Evolutionary conservation across 1,140 invertebrate genomes (phyloP), one percentile per base, ranked within the genome.

Genomic region (Drepana arcuata): DNA sequence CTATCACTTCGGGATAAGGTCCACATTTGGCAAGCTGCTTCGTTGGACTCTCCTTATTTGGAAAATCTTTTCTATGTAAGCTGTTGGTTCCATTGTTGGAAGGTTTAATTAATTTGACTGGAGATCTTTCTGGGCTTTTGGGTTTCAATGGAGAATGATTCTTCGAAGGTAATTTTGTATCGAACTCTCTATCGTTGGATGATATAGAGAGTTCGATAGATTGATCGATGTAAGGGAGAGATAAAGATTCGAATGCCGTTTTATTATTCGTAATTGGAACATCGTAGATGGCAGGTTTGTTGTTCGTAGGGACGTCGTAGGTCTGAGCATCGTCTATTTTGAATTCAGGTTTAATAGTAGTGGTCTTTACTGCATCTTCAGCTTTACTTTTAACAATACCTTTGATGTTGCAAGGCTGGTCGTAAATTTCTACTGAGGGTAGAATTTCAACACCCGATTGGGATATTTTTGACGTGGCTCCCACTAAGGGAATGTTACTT

Each of bases 381-480:
- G 34, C 27, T 44, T 56, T 42, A 23, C 23, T 30, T 45, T 63
- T 62, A 4, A 28, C 46, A 25, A 52, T 31, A 32, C 35, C 51
- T 56, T 72, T 80, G 5, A 69, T 39, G 13, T 46, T 55, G 28
- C 53, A 60, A 2, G 80, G 79, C 45, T 78, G 71, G 29, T 83
- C 83, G 30, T 83, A 83, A 28, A 84, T 82, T 45, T 84, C 83
- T 5, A 81, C 71, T 40, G 77, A 77, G 5, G 72, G 54, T 43
- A 81, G 41, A 51, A 80, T 68, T 46, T 84, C 74, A 16, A 85
- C 61, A 25, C 84, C 68, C n/a, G 84, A 75, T 41, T 84, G 79
- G 9, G 84, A 80, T 49, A 84, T 82, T 34, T 84, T 84, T 4
- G 81, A 84, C 1, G 83, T 84, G 2, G 79, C 77, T 18, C 79